phyloP scores from a whole-genome alignment of 2,888 invertebrate genomes.

The Acanthosepion lycidas region DNA sequence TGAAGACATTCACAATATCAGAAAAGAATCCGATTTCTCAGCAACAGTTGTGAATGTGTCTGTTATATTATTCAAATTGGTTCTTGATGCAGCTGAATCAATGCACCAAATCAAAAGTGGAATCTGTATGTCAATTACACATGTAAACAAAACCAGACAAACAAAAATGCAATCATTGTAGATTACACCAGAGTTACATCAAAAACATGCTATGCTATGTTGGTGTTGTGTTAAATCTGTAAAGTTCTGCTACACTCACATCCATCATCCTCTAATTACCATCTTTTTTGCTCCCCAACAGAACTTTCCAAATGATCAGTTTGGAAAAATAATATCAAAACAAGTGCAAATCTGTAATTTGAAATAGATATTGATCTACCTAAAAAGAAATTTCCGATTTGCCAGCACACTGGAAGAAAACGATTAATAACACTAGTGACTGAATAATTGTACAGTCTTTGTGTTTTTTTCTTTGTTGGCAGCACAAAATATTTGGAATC shows the following conservation, averaged over 20 bases:
- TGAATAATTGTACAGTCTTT: too few relatives aligned
- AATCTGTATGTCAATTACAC: not conserved
- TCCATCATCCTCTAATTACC: too few relatives aligned
- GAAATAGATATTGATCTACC: too few relatives aligned
- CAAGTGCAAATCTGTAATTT: too few relatives aligned
- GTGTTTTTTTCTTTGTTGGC: too few relatives aligned
- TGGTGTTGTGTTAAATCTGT: not conserved
- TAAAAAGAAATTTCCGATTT: too few relatives aligned
- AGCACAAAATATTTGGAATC: too few relatives aligned
- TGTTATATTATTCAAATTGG: not conserved
- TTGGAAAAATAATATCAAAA: too few relatives aligned
- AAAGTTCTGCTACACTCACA: not conserved
- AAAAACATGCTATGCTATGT: not conserved
- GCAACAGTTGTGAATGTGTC: not conserved
- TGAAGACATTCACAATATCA: not conserved
- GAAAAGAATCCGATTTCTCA: not conserved
- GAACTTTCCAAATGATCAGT: too few relatives aligned
- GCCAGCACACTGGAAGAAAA: too few relatives aligned
- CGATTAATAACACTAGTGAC: too few relatives aligned
- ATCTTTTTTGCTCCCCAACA: too few relatives aligned
- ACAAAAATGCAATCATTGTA: not conserved
- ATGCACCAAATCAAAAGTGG: not conserved
- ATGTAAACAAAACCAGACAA: not conserved
- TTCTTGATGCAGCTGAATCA: not conserved
- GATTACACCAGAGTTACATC: not conserved